phyloP scores from a whole-genome alignment of 2,113 vertebrate genomes.

The Engystomops pustulosus region DNA sequence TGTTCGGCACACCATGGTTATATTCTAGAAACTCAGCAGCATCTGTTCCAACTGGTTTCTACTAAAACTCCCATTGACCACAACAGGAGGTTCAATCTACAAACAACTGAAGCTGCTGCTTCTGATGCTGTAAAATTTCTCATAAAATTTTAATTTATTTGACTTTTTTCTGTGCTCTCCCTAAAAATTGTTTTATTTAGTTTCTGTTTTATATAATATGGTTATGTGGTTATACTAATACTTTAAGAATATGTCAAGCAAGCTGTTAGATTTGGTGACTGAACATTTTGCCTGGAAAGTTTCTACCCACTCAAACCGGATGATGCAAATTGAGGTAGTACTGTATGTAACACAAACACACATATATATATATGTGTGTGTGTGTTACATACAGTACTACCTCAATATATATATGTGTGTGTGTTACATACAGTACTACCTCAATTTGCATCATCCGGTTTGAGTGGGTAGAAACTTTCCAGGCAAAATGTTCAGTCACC shows the following conservation, averaged over 20 bases:
- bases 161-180: not conserved
- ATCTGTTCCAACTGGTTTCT: conserved; percentile 5
- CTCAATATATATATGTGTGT: no score
- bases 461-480: no score
- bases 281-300: no score
- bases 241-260: not conserved
- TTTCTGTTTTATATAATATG: not conserved
- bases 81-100: not conserved
- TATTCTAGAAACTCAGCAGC: not conserved
- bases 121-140: not conserved
- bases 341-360: no score
- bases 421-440: no score
- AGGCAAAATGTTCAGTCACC: no score
- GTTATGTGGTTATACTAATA: not conserved
- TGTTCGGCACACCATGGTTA: not conserved
- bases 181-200: not conserved
- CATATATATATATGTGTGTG: no score
- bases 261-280: not conserved
- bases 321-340: no score
- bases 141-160: not conserved
- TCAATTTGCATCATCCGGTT: no score
- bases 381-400: no score
- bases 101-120: not conserved
- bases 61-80: conserved; percentile 20
- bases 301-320: no score